Evolutionary conservation across 2,113 vertebrate genomes (phyloP), one percentile per base, ranked within the genome.

Genomic region (Phainopepla nitens): DNA sequence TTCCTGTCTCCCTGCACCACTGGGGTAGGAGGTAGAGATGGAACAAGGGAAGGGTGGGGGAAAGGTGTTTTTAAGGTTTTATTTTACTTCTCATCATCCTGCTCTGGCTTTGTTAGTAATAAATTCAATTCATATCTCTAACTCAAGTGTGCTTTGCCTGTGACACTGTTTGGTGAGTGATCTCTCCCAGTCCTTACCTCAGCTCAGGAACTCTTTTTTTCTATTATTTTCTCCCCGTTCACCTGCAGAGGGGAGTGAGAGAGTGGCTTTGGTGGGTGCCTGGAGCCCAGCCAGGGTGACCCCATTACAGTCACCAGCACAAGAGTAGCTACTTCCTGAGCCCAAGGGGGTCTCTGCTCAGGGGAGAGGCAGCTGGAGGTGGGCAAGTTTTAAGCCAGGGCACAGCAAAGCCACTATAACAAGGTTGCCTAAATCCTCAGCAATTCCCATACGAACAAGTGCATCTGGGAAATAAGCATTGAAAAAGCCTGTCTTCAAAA

Each of bases 161-260:
- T 56, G 49, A 47, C 0, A 3, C 29, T n/a, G 7, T 75, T 65
- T 85, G 50, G 12, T 49, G 50, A 56, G 15, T 7, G 23, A 56
- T n/a, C 42, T 29, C 50, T 56, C 28, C 41, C 3, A 3, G 68
- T 15, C 50, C 29, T 65, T 56, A 33, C 8, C 28, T 73, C 27
- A 73, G 0, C 41, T 12, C 19, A 13, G 12, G 13, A 75, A 56
- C 13, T 24, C 50, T 49, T 15, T 1, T 1, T 1, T 16, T 56
- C 29, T 41, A 2, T 41, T 64, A 39, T n/a, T 15, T n/a, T 20
- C 28, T 11, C 15, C 24, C 42, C 29, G 42, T 9, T 23, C 29
- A n/a, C 6, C 35, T 65, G 24, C 42, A 66, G 50, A 75, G 31
- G 10, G 10, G 31, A 51, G 36, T 20, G 80, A 61, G 15, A 49